These are phyloP conservation scores for Upupa epops DNA, from an alignment of 2,113 vertebrate genomes.

Conservation along the genomic window DNA sequence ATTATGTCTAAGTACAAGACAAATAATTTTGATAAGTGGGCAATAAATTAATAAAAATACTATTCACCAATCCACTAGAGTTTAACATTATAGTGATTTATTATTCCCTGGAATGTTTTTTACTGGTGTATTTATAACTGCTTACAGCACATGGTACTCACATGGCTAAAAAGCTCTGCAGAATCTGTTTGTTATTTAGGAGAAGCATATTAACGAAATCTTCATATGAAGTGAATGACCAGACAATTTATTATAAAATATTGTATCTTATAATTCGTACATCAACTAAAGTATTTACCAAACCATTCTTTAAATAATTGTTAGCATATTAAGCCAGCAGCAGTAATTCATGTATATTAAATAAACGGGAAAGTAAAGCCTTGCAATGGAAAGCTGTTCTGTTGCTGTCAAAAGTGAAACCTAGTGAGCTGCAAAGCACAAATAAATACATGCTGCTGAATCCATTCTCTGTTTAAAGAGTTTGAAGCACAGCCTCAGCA, in stretches of 20 bases:
- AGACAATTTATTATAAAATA: not conserved
- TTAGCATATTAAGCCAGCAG: not conserved
- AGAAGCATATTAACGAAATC: conserved; percentile 26
- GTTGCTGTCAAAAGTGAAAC: not conserved
- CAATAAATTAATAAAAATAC: conserved; percentile 51
- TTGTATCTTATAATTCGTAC: not conserved
- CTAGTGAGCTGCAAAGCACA: not conserved
- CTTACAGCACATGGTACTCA: conserved; percentile 45
- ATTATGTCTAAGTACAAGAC: not conserved
- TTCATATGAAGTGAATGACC: conserved; percentile 29
- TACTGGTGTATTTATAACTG: conserved; percentile 59
- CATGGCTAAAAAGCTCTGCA: conserved; percentile 51
- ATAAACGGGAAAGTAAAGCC: not conserved
- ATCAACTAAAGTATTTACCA: not conserved
- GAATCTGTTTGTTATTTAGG: conserved; percentile 47
- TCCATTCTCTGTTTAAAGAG: not conserved
- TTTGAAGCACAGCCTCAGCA: not conserved
- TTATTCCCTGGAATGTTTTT: conserved; percentile 52
- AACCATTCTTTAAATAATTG: not conserved
- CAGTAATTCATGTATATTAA: not conserved
- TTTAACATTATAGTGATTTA: conserved; percentile 35
- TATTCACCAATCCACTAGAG: conserved; percentile 2
- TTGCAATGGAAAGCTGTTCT: conserved; percentile 1
- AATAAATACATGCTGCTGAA: not conserved
- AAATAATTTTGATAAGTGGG: conserved; percentile 42